A percentile compares a stretch with the other conserved stretches of the same genome.
phyloP scores from a whole-genome alignment of 37 sponge, comb jelly and placozoan species.

The Tethya wilhelma region DNA sequence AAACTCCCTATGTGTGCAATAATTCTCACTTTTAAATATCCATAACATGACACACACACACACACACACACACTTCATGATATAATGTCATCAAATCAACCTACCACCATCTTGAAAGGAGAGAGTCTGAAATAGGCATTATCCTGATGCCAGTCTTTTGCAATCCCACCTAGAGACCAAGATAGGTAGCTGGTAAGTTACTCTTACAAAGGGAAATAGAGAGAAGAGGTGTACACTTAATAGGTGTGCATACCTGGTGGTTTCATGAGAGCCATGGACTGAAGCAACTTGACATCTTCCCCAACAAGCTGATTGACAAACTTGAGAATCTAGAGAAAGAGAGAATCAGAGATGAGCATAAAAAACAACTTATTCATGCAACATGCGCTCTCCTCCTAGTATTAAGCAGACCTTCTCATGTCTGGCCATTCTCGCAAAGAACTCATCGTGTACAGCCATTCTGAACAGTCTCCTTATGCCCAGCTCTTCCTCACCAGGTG shows the following conservation, averaged over 20 bases:
- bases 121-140: constrained; percentile 75
- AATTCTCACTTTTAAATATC: background rate
- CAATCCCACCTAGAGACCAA: constrained; percentile 39
- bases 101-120: constrained; percentile 54
- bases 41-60: background rate
- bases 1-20: constrained; percentile 42
- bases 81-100: background rate
- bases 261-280: constrained; percentile 73
- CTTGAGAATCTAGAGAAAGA: constrained; percentile 17
- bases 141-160: constrained; percentile 79
- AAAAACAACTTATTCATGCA: background rate
- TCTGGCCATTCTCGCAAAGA: constrained; percentile 30
- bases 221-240: background rate
- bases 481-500: constrained; percentile 30
- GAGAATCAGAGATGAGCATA: background rate
- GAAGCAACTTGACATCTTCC: constrained; percentile 56
- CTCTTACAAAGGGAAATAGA: background rate
- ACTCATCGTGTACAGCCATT: constrained; percentile 28
- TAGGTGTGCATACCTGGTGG: constrained; percentile 55
- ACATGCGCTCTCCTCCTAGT: background rate
- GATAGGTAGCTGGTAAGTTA: background rate
- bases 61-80: background rate
- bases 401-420: constrained; percentile 44
- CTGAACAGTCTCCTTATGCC: constrained; percentile 54
- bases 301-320: constrained; percentile 26